Conservation (phyloP, 2,888 invertebrate species). For the Hydroisotoma schaefferi region DNA sequence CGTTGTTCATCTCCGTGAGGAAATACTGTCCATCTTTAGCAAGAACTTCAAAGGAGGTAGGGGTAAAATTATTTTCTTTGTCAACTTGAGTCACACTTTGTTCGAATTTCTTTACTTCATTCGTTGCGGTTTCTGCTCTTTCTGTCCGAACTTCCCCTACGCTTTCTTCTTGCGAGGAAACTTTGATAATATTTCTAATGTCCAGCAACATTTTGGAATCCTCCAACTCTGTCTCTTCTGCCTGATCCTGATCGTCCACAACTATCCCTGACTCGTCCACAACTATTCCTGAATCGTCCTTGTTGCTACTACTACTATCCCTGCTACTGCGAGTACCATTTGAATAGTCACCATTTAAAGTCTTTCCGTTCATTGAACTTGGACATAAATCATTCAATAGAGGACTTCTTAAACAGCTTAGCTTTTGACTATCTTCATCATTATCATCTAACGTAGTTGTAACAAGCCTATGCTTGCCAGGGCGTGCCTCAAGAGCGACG, state of each 20-base stretch:
- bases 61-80: slow-evolving; percentile 4
- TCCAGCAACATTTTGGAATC: slow-evolving; percentile 6
- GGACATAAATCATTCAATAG: neutral
- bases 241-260: slow-evolving; percentile 9
- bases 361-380: neutral
- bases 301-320: slow-evolving; percentile 11
- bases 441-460: slow-evolving; percentile 7
- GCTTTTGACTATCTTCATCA: slow-evolving; percentile 5
- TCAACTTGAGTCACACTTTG: neutral
- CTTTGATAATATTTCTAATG: slow-evolving; percentile 22
- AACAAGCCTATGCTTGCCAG: slow-evolving; percentile 6
- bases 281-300: slow-evolving; percentile 2
- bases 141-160: neutral
- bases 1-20: slow-evolving; percentile 60
- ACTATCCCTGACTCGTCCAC: slow-evolving; percentile 9
- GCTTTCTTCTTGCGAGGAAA: slow-evolving; percentile 3
- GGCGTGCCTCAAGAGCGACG: slow-evolving; percentile 4
- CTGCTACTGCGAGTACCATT: slow-evolving; percentile 13
- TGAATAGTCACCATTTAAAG: neutral
- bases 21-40: slow-evolving; percentile 75
- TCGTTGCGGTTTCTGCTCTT: no score
- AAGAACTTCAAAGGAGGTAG: slow-evolving; percentile 42
- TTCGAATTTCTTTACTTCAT: no score
- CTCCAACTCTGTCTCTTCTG: slow-evolving; percentile 18
- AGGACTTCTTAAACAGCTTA: no score